Evolutionary conservation across 2,113 vertebrate genomes (phyloP).

Genomic region (Nematolebias whitei): DNA sequence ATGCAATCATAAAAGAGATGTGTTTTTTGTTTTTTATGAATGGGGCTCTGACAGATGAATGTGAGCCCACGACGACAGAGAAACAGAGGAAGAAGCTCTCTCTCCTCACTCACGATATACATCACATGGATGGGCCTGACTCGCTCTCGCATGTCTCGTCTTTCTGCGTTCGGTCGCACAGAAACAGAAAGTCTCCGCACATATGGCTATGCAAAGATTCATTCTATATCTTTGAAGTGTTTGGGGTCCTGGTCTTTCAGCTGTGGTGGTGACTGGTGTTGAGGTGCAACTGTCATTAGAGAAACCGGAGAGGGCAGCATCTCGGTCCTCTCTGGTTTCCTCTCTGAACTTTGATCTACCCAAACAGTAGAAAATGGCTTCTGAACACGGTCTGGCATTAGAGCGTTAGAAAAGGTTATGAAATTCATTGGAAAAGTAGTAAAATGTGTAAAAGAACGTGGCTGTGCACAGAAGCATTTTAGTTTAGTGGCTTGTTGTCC

Average conservation of each 20-base stretch:
- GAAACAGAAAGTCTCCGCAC: constrained; percentile 28
- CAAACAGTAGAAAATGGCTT: constrained; percentile 5
- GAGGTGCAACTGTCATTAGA: constrained; percentile 52
- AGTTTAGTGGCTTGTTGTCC: constrained; percentile 54
- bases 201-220: constrained; percentile 30
- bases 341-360: constrained; percentile 42
- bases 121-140: constrained; percentile 44
- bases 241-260: constrained; percentile 59
- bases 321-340: constrained; percentile 49
- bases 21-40: constrained; percentile 69
- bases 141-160: constrained; percentile 48
- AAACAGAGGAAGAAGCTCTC: constrained; percentile 65
- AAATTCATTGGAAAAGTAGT: background rate
- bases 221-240: constrained; percentile 64
- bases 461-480: constrained; percentile 9
- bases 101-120: constrained; percentile 59
- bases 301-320: constrained; percentile 44
- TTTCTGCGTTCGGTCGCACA: constrained; percentile 54
- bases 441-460: constrained; percentile 10
- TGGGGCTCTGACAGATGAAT: constrained; percentile 69
- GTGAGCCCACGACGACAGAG: constrained; percentile 67
- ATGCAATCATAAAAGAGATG: constrained; percentile 79
- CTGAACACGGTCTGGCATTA: constrained; percentile 7
- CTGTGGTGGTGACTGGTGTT: constrained; percentile 45
- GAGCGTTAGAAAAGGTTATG: background rate